Evolutionary conservation across 2,888 invertebrate species (phyloP).

Genomic region (Campopleginae sp.): DNA sequence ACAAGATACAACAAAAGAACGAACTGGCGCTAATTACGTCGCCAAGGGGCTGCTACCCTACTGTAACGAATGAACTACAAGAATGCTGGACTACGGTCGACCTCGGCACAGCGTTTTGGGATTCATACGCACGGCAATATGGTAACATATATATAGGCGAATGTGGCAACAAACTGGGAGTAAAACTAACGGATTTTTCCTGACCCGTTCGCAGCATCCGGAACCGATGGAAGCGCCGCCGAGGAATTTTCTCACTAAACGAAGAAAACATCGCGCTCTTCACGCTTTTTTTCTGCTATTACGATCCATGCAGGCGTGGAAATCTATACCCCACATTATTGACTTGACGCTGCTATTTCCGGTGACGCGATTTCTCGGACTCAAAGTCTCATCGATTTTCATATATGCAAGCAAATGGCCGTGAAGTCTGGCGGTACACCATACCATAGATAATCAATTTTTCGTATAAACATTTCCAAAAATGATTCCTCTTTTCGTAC

Average conservation of each 20-base stretch:
- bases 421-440: not conserved
- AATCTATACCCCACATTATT: slow-evolving; percentile 38
- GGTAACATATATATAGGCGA: not conserved
- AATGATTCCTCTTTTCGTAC: not conserved
- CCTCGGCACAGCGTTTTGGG: slow-evolving; percentile 21
- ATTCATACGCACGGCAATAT: not conserved
- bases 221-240: slow-evolving; percentile 60
- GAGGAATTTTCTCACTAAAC: slow-evolving; percentile 25
- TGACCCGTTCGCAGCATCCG: slow-evolving; percentile 46
- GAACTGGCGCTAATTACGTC: slow-evolving; percentile 81
- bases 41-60: slow-evolving; percentile 69
- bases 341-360: slow-evolving; percentile 56
- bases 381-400: slow-evolving; percentile 24
- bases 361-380: slow-evolving; percentile 47
- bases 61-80: slow-evolving; percentile 70
- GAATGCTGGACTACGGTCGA: slow-evolving; percentile 37
- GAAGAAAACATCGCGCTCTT: slow-evolving; percentile 34
- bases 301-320: slow-evolving; percentile 38
- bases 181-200: slow-evolving; percentile 34
- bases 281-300: slow-evolving; percentile 28
- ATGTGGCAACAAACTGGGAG: slow-evolving; percentile 9
- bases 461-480: slow-evolving; percentile 12
- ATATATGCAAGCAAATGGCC: not conserved
- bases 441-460: slow-evolving; percentile 13
- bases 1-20: slow-evolving; percentile 77